Evolutionary conservation across 1,140 invertebrate genomes (phyloP).

Genomic region (Drosophila aff.): DNA sequence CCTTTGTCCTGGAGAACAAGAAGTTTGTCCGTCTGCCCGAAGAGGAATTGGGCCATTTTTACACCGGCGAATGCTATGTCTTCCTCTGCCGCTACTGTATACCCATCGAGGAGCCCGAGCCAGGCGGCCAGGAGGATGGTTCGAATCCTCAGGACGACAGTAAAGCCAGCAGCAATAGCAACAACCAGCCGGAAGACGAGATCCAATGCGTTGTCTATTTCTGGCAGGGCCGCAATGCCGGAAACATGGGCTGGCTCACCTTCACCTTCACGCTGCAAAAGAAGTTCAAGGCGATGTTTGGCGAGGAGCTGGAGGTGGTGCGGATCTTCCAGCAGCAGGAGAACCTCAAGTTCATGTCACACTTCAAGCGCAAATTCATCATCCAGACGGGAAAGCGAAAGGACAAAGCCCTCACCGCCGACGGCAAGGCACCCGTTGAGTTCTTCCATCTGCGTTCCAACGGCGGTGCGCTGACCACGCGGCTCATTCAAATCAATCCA

Average conservation of each 20-base stretch:
- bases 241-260: constrained; percentile 99
- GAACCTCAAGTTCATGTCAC: constrained; percentile 99
- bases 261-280: constrained; percentile 99
- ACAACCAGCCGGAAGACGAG: constrained; percentile 90
- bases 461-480: constrained; percentile 96
- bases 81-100: constrained; percentile 98
- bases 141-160: constrained; percentile 20
- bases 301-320: constrained; percentile 98
- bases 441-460: constrained; percentile 98
- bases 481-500: constrained; percentile 95
- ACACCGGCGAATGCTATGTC: constrained; percentile 98
- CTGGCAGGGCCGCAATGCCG: constrained; percentile 98
- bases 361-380: constrained; percentile 98
- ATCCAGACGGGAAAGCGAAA: constrained; percentile 96
- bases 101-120: constrained; percentile 85
- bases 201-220: constrained; percentile 99
- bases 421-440: constrained; percentile 90
- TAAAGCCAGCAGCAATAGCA: constrained; percentile 22
- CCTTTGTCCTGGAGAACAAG: constrained; percentile 98
- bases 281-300: constrained; percentile 98
- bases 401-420: constrained; percentile 85
- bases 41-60: constrained; percentile 97
- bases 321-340: constrained; percentile 99
- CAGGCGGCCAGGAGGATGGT: constrained; percentile 15
- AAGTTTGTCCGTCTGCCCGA: constrained; percentile 98